phyloP scores from a whole-genome alignment of 2,888 invertebrate genomes.

The Strigamia transsilvanica region DNA sequence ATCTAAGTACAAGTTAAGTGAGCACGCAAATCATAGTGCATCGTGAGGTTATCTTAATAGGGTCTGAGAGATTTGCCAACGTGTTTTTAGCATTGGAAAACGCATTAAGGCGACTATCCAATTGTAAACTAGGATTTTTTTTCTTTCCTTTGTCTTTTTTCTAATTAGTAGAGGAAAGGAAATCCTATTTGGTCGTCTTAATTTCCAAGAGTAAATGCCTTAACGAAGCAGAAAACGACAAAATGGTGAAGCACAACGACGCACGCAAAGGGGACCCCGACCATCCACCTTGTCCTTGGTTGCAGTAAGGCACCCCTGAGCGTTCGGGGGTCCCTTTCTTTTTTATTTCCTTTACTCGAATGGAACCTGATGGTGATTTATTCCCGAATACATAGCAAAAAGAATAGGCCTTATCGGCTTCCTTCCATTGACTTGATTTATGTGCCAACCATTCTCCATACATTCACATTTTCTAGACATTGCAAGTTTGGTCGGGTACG shows the following conservation, averaged over 20 bases:
- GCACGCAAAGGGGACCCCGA: neutral
- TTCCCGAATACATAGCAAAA: slow-evolving; percentile 30
- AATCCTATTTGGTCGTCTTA: slow-evolving; percentile 15
- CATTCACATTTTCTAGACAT: slow-evolving; percentile 41
- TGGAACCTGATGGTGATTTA: slow-evolving; percentile 37
- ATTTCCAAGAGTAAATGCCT: slow-evolving; percentile 3
- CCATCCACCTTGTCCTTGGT: slow-evolving; percentile 35
- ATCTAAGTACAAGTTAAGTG: slow-evolving; percentile 10
- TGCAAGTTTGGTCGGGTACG: slow-evolving; percentile 26
- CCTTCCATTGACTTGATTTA: slow-evolving; percentile 44
- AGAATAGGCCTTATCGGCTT: slow-evolving; percentile 44
- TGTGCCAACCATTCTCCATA: slow-evolving; percentile 39
- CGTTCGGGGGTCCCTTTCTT: neutral
- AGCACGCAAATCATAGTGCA: slow-evolving; percentile 20
- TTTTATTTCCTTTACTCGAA: slow-evolving; percentile 29
- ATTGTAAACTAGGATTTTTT: neutral
- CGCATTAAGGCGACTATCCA: slow-evolving; percentile 8
- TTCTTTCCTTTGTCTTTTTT: neutral
- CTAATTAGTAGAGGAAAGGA: slow-evolving; percentile 3
- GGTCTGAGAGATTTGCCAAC: slow-evolving; percentile 12
- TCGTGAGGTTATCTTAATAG: slow-evolving; percentile 15
- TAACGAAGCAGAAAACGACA: slow-evolving; percentile 20
- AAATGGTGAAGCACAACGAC: neutral
- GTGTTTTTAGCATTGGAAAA: slow-evolving; percentile 18
- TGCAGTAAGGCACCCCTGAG: too few species aligned